These are phyloP conservation scores for Pristis pectinata DNA, from an alignment of 2,797 vertebrate genomes.

Conservation along the genomic window DNA sequence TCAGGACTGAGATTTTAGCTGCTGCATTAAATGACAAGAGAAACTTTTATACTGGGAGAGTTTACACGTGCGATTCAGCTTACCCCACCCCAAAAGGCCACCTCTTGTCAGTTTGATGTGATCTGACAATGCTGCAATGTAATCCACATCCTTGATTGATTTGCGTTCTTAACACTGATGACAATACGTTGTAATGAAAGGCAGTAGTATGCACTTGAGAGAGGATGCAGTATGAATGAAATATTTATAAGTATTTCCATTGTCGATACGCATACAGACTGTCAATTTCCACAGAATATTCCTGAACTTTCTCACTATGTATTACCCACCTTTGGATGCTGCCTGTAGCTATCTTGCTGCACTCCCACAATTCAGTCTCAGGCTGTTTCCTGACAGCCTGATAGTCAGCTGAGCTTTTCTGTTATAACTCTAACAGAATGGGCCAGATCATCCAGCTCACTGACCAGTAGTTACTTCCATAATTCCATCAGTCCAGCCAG, in stretches of 20 bases:
- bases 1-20: not conserved
- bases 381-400: too few relatives aligned
- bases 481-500: too few relatives aligned
- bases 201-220: not conserved
- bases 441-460: too few relatives aligned
- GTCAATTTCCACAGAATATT: not conserved
- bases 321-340: not conserved
- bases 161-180: not conserved
- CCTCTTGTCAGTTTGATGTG: not conserved
- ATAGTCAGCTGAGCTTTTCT: too few relatives aligned
- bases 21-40: not conserved
- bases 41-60: not conserved
- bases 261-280: not conserved
- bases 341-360: too few relatives aligned
- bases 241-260: not conserved
- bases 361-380: too few relatives aligned
- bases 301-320: not conserved
- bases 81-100: not conserved
- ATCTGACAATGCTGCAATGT: too few relatives aligned
- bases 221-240: not conserved
- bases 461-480: too few relatives aligned
- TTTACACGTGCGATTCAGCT: not conserved
- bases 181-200: not conserved
- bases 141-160: not conserved
- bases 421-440: too few relatives aligned